Evolutionary conservation across 2,113 vertebrate species (phyloP), one percentile per base, ranked within the genome.

Genomic region (Tragelaphus imberbis): DNA sequence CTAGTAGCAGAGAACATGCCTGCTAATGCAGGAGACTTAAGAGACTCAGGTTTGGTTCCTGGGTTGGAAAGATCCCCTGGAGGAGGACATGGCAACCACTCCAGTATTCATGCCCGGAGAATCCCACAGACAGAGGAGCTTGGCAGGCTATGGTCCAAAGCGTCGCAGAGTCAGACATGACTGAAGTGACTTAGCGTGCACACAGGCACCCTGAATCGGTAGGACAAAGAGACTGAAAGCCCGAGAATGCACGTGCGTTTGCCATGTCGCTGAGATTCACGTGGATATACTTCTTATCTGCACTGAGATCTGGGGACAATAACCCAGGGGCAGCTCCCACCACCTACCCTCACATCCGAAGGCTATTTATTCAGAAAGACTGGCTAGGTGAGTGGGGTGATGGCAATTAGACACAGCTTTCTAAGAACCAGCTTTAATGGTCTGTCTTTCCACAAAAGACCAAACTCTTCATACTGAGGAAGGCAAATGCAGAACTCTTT

Each of bases 361-460:
- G 47, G 68, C 9, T 61, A 36, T 30, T 55, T 23, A 53, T 36
- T 79, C 56, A 68, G 33, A 25, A 44, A 27, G 86, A 71, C 12
- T 88, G 49, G n/a, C 30, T 36, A 17, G 77, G 5, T 71, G 4
- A 28, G 55, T 88, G 47, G n/a, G n/a, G 19, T 84, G 58, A 30
- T 1, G 17, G 11, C 40, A 19, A 40, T 47, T 33, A 51, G 81
- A 9, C 5, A 58, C 15, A 55, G 81, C 84, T 33, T 87, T 56
- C 95, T 94, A 53, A 96, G 84, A 87, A 63, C 11, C 19, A 75
- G 27, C 44, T 90, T 51, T 88, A 77, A 90, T 21, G 51, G 3
- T 47, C 30, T 65, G 33, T 40, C 47, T 58, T 71, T 61, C 88
- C 59, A 58, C 25, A 59, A 91, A 92, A 91, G 53, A 49, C 15